These are phyloP conservation scores for Drosophila percnosoma DNA, from an alignment of 2,888 invertebrate genomes.

Conservation along the genomic window DNA sequence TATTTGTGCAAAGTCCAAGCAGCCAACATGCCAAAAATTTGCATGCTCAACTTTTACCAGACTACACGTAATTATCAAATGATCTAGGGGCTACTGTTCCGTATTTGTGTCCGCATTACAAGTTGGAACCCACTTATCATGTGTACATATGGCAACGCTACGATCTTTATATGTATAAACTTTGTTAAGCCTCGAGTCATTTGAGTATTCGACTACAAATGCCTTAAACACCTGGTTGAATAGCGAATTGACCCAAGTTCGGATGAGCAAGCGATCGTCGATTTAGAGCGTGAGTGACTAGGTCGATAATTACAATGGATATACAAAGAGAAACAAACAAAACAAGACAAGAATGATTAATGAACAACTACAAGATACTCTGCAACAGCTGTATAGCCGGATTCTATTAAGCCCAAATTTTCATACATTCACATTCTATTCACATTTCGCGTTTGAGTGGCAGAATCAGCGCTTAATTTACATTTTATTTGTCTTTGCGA, in stretches of 20 bases:
- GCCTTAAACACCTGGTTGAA: conserved; percentile 8
- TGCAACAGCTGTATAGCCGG: not conserved
- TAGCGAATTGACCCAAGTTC: conserved; percentile 5
- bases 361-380: not conserved
- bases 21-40: conserved; percentile 35
- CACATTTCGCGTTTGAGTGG: not conserved
- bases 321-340: not conserved
- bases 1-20: conserved; percentile 47
- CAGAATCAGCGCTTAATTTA: not conserved
- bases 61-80: conserved; percentile 32
- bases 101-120: conserved; percentile 3
- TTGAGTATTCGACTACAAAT: not conserved
- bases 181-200: not conserved
- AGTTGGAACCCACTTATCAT: conserved; percentile 1
- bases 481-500: not conserved
- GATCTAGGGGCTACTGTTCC: conserved; percentile 11
- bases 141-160: not conserved
- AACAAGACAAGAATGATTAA: not conserved
- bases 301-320: conserved; percentile 9
- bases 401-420: not conserved
- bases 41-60: conserved; percentile 46
- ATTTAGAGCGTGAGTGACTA: conserved; percentile 10
- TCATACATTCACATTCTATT: not conserved
- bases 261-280: conserved; percentile 10
- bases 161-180: not conserved